Conservation (phyloP, 2,888 invertebrate species). For the Fragum whitleyi region DNA sequence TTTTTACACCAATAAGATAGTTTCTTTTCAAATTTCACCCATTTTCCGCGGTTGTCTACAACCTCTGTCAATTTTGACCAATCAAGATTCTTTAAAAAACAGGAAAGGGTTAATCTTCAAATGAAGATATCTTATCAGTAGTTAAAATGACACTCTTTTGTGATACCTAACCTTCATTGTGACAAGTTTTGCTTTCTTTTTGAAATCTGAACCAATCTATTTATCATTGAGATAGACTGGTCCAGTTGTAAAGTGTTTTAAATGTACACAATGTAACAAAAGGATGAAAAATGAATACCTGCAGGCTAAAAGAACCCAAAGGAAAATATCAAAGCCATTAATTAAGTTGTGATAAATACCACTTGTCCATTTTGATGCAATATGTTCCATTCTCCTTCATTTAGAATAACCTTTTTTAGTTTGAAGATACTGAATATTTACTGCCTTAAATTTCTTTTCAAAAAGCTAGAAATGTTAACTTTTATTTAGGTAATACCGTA, state of each 20-base stretch:
- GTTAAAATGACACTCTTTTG: constrained; percentile 3
- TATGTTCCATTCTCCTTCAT: background rate
- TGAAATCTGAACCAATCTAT: constrained; percentile 20
- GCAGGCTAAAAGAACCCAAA: constrained; percentile 14
- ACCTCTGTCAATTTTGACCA: no score
- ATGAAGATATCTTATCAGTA: constrained; percentile 2
- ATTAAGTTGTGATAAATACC: constrained; percentile 22
- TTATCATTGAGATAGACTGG: constrained; percentile 16
- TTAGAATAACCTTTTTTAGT: no score
- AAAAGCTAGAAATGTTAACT: no score
- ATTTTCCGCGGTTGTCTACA: no score
- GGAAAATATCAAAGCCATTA: background rate
- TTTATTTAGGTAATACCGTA: no score
- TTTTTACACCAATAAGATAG: background rate
- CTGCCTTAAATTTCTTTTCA: no score
- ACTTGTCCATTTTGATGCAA: constrained; percentile 17
- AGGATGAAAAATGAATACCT: constrained; percentile 17
- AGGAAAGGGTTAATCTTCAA: background rate
- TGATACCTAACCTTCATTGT: constrained; percentile 13
- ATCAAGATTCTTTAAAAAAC: no score
- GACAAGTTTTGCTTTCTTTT: constrained; percentile 14
- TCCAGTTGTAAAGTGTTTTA: background rate
- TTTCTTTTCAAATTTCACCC: no score
- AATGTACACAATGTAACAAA: constrained; percentile 9
- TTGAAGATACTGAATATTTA: no score